Conservation (phyloP, 2,888 invertebrate species). For the Napeogenes inachia region DNA sequence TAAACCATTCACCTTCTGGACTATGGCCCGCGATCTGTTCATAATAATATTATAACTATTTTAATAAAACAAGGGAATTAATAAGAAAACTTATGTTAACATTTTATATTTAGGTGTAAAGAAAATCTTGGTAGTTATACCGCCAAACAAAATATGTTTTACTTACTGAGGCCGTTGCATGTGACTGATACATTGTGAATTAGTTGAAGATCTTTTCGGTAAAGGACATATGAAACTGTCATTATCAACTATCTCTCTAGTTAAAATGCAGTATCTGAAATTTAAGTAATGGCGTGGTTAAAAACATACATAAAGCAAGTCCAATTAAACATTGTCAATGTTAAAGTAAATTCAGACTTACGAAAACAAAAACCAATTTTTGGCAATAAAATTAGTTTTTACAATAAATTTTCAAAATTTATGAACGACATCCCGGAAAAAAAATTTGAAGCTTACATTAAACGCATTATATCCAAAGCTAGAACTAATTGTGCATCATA, state of each 20-base stretch:
- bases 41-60: background rate
- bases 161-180: conserved; percentile 56
- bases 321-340: no score
- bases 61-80: background rate
- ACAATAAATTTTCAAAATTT: no score
- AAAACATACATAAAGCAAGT: no score
- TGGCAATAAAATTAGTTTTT: no score
- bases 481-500: no score
- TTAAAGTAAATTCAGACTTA: no score
- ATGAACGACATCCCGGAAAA: no score
- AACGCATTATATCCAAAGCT: no score
- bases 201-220: conserved; percentile 40
- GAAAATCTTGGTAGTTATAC: no score
- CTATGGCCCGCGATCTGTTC: conserved; percentile 54
- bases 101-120: background rate
- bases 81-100: background rate
- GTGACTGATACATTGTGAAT: conserved; percentile 52
- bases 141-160: background rate
- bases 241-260: conserved; percentile 47
- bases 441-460: no score
- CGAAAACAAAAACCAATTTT: no score
- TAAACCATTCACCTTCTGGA: conserved; percentile 56
- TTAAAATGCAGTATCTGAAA: conserved; percentile 59
- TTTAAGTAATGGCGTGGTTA: conserved; percentile 6
- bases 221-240: conserved; percentile 47